phyloP scores from a whole-genome alignment of 2,797 vertebrate genomes.

The Sebastes ruberrimus region DNA sequence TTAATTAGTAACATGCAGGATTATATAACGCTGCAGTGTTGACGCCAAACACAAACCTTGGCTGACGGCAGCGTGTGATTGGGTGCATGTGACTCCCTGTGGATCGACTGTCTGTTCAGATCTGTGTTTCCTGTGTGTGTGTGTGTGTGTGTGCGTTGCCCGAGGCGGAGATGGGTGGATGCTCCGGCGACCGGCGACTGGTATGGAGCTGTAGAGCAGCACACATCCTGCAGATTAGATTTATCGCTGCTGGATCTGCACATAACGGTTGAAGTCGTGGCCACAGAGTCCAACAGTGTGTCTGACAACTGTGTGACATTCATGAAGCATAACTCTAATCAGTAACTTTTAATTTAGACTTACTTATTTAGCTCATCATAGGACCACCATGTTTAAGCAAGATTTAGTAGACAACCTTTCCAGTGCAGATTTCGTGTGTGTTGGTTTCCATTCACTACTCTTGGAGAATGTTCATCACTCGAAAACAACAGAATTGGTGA shows the following conservation, averaged over 20 bases:
- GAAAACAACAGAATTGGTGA: too few species aligned
- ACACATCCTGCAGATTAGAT: slow-evolving; percentile 39
- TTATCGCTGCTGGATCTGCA: slow-evolving; percentile 24
- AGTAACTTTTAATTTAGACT: not conserved
- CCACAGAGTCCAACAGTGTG: not conserved
- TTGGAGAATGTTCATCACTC: too few species aligned
- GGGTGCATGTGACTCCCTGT: slow-evolving; percentile 42
- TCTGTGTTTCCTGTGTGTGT: slow-evolving; percentile 21
- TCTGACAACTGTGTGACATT: not conserved
- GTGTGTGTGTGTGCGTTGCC: not conserved
- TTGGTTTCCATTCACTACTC: too few species aligned
- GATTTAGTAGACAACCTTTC: too few species aligned
- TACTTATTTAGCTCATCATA: not conserved
- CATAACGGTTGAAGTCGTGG: not conserved
- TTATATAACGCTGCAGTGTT: slow-evolving; percentile 29
- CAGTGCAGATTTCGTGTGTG: too few species aligned
- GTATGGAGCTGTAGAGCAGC: not conserved
- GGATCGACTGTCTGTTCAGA: slow-evolving; percentile 50
- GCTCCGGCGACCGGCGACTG: not conserved
- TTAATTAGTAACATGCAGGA: slow-evolving; percentile 19
- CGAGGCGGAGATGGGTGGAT: slow-evolving; percentile 5
- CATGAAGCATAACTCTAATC: not conserved
- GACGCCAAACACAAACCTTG: not conserved
- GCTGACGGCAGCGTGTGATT: not conserved
- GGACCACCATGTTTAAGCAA: too few species aligned